phyloP scores from a whole-genome alignment of 2,113 vertebrate species.

The Sitta europaea region DNA sequence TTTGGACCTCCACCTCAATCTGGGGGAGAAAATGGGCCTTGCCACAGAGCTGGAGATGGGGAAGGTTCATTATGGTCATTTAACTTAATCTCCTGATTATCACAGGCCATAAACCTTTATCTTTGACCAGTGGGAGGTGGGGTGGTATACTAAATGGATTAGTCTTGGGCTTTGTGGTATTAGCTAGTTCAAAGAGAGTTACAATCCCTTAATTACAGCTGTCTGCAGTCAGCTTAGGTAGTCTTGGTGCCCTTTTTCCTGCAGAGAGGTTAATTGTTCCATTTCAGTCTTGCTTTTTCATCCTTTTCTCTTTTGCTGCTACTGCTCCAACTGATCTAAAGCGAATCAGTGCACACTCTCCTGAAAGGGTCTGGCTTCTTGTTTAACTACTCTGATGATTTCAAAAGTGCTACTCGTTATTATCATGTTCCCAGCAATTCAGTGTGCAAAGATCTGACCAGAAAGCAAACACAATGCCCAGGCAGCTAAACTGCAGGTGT shows the following conservation, averaged over 20 bases:
- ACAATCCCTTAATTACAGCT: constrained; percentile 10
- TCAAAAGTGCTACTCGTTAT: neutral
- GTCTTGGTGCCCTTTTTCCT: neutral
- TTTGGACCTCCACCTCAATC: neutral
- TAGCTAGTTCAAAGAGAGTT: neutral
- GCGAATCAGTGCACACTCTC: neutral
- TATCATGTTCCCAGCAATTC: neutral
- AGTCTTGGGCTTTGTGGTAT: neutral
- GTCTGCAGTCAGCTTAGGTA: neutral
- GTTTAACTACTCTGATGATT: neutral
- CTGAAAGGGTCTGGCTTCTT: neutral
- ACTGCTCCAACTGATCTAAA: neutral
- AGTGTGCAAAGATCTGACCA: neutral
- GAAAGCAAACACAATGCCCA: neutral
- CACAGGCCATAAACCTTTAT: neutral
- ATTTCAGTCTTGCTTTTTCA: neutral
- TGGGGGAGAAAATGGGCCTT: neutral
- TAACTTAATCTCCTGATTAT: neutral
- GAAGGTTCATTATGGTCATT: neutral
- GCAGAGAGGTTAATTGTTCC: constrained; percentile 24
- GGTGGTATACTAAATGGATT: neutral
- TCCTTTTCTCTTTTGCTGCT: neutral
- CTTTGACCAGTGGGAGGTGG: neutral
- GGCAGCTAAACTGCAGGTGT: neutral
- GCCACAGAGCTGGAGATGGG: neutral